Percentiles rank a stretch among this genome's conserved stretches.
Evolutionary conservation across 2,888 invertebrate species (phyloP).

Genomic region (Callosobruchus maculatus): DNA sequence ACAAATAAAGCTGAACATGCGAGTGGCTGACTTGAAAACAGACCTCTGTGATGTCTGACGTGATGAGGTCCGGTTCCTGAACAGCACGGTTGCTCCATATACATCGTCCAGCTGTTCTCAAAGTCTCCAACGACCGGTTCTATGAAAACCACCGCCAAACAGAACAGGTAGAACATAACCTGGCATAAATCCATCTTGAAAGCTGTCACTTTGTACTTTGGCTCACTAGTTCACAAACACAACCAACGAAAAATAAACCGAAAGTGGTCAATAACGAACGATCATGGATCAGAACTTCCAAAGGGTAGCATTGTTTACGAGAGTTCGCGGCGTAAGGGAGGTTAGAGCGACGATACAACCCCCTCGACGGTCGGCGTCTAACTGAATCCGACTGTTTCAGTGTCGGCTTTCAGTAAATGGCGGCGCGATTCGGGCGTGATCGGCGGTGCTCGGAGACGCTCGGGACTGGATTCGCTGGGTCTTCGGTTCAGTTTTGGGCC

Average conservation of each 20-base stretch:
- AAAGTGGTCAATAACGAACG: not conserved
- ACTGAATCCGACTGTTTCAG: not conserved
- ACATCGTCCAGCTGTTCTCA: slow-evolving; percentile 64
- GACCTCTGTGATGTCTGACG: slow-evolving; percentile 60
- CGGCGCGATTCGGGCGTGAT: not conserved
- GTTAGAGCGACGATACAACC: not conserved
- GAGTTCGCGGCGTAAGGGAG: not conserved
- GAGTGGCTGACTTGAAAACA: not conserved
- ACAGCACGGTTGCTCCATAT: slow-evolving; percentile 65
- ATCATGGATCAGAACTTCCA: not conserved
- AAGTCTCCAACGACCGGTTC: slow-evolving; percentile 47
- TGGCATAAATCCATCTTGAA: not conserved
- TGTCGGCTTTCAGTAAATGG: not conserved
- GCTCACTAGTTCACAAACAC: not conserved
- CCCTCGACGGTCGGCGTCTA: not conserved
- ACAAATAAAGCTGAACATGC: not conserved
- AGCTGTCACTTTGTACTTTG: not conserved
- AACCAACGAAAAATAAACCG: not conserved
- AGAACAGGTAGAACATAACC: slow-evolving; percentile 25
- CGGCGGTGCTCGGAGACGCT: not conserved
- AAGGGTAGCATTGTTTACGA: not conserved
- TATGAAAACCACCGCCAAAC: slow-evolving; percentile 27
- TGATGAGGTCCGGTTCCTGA: slow-evolving; percentile 56
- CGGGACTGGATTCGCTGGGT: not conserved
- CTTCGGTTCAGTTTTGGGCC: not conserved